Evolutionary conservation across 2,888 invertebrate genomes (phyloP).

Genomic region (Dione vanillae): DNA sequence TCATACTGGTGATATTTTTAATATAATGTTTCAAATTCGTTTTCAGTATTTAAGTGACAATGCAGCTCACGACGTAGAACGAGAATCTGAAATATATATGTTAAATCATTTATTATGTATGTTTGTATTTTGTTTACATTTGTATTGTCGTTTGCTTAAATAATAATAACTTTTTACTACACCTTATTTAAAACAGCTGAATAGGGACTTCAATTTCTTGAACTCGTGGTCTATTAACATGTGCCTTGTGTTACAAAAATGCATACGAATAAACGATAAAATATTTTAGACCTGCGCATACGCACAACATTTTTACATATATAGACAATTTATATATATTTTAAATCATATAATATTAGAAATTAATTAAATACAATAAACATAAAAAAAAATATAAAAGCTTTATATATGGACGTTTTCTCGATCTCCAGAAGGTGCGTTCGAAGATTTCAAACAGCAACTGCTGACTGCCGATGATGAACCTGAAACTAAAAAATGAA

Average conservation of each 20-base stretch:
- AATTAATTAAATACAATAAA: too few relatives aligned
- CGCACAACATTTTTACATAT: too few relatives aligned
- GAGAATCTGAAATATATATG: neutral
- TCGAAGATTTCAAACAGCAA: neutral
- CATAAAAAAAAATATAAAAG: too few relatives aligned
- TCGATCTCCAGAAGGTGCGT: neutral
- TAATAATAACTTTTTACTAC: neutral
- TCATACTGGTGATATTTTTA: neutral
- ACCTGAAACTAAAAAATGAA: conserved; percentile 2
- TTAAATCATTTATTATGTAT: too few relatives aligned
- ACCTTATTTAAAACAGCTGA: neutral
- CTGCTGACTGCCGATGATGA: neutral
- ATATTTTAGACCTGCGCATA: too few relatives aligned
- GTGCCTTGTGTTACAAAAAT: neutral
- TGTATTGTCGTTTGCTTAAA: neutral
- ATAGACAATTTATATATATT: too few relatives aligned
- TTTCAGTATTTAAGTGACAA: too few relatives aligned
- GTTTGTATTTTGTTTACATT: too few relatives aligned
- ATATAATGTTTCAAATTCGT: too few relatives aligned
- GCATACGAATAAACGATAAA: too few relatives aligned
- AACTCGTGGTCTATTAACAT: neutral
- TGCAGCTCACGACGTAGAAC: neutral
- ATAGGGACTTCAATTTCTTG: neutral
- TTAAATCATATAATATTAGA: too few relatives aligned
- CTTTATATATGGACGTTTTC: neutral